Evolutionary conservation across 2,797 vertebrate species (phyloP).

Genomic region (Alca torda): DNA sequence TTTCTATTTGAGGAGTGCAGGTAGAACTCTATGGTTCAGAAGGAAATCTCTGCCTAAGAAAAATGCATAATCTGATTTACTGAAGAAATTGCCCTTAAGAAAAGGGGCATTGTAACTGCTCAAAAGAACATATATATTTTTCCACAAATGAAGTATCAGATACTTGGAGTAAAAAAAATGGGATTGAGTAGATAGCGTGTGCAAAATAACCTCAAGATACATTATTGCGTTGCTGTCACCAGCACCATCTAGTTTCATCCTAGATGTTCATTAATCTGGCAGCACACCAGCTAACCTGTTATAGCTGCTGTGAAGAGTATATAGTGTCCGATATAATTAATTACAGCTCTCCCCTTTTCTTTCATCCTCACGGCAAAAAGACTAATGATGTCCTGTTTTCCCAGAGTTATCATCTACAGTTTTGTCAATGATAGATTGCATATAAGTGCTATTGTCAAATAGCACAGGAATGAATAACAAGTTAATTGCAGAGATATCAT

Average conservation of each 20-base stretch:
- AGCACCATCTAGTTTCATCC: not conserved
- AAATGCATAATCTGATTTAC: not conserved
- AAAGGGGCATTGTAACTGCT: not conserved
- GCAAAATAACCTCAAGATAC: not conserved
- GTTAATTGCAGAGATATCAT: not conserved
- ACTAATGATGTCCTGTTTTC: not conserved
- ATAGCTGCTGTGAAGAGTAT: not conserved
- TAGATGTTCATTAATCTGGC: not conserved
- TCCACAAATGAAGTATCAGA: not conserved
- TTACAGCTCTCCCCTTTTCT: not conserved
- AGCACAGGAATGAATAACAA: not conserved
- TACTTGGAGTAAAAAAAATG: not conserved
- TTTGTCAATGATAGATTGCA: not conserved
- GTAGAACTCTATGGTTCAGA: not conserved
- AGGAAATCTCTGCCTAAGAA: not conserved
- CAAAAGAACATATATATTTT: not conserved
- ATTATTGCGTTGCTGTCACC: not conserved
- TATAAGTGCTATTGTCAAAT: not conserved
- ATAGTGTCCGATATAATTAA: not conserved
- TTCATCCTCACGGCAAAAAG: not conserved
- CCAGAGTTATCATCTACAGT: not conserved
- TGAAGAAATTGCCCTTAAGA: not conserved
- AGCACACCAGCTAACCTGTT: not conserved
- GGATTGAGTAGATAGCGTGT: not conserved
- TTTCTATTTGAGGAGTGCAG: not conserved